Evolutionary conservation across 2,797 vertebrate genomes (phyloP).

Genomic region (Bothrops alternatus): DNA sequence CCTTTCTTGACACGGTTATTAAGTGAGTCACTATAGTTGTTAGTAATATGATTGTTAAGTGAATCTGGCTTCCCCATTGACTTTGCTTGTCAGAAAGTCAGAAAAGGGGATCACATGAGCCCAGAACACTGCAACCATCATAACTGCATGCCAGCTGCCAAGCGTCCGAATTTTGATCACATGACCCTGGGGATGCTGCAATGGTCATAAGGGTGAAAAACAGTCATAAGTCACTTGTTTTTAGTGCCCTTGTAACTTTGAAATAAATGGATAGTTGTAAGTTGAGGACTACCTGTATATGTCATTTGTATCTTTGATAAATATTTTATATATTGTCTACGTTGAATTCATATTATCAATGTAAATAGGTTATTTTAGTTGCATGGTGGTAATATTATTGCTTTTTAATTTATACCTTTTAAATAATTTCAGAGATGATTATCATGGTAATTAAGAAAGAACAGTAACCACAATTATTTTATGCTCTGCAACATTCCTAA

Average conservation of each 20-base stretch:
- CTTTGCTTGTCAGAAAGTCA: neutral
- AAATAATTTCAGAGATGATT: slow-evolving; percentile 53
- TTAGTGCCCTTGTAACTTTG: neutral
- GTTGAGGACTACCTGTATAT: neutral
- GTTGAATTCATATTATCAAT: slow-evolving; percentile 56
- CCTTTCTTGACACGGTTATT: neutral
- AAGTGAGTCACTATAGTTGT: neutral
- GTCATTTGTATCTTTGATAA: slow-evolving; percentile 49
- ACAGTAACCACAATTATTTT: slow-evolving; percentile 56
- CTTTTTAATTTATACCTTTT: slow-evolving; percentile 54
- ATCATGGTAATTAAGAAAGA: slow-evolving; percentile 53
- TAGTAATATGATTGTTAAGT: neutral
- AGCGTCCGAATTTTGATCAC: neutral
- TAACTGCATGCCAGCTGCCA: neutral
- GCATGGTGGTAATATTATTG: slow-evolving; percentile 45
- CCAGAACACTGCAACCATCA: neutral
- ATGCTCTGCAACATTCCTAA: slow-evolving; percentile 18
- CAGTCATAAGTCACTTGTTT: neutral
- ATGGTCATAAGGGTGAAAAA: neutral
- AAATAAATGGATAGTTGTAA: neutral
- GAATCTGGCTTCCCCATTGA: neutral
- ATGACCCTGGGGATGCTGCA: neutral
- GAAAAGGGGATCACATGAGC: neutral
- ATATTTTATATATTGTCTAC: slow-evolving; percentile 35
- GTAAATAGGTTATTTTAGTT: slow-evolving; percentile 53